phyloP scores from a whole-genome alignment of 2,888 invertebrate genomes.

The Tetragnatha montana region DNA sequence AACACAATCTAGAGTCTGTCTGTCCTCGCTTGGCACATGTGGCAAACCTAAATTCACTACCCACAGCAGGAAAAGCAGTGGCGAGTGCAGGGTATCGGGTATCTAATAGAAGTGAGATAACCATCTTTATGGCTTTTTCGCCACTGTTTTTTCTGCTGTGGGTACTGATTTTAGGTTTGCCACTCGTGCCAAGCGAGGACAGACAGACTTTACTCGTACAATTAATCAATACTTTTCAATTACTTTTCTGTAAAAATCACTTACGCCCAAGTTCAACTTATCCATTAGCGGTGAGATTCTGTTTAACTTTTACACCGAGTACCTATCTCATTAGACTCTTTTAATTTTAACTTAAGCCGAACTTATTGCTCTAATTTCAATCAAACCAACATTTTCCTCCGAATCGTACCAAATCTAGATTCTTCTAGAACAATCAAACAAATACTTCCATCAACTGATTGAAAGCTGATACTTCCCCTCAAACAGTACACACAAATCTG shows the following conservation, averaged over 20 bases:
- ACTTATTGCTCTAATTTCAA: not conserved
- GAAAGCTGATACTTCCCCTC: not conserved
- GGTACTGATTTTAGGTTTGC: too few relatives aligned
- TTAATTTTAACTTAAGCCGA: not conserved
- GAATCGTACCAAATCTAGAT: not conserved
- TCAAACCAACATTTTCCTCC: not conserved
- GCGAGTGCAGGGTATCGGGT: too few relatives aligned
- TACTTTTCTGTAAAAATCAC: not conserved
- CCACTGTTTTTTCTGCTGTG: too few relatives aligned
- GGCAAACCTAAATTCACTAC: too few relatives aligned
- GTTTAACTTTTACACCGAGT: not conserved
- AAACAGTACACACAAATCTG: not conserved
- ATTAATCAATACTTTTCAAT: not conserved
- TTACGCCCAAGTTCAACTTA: not conserved
- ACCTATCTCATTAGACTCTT: too few relatives aligned
- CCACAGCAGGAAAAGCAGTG: too few relatives aligned
- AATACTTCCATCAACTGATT: not conserved
- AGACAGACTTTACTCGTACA: too few relatives aligned
- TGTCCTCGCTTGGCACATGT: too few relatives aligned
- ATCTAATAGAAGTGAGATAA: too few relatives aligned
- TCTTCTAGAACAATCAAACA: not conserved
- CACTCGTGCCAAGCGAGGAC: too few relatives aligned
- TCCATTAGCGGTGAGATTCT: not conserved
- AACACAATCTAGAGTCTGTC: too few relatives aligned
- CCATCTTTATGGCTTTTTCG: too few relatives aligned